A percentile compares a stretch with the other conserved stretches of the same genome.
Evolutionary conservation across 1,140 invertebrate species (phyloP).

Genomic region (Belonocnema kinseyi): DNA sequence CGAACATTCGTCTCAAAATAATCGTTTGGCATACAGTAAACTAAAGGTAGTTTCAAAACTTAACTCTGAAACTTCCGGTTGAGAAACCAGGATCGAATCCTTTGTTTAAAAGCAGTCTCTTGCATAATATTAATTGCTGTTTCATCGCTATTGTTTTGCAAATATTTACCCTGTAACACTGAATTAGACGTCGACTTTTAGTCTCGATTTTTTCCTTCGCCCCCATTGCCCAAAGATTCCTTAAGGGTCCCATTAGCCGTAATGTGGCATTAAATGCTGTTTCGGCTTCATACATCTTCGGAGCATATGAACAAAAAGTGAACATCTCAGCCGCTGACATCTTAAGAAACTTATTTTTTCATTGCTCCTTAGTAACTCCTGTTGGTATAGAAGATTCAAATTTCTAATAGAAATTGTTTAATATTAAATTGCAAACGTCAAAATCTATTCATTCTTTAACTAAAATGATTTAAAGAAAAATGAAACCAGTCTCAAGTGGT

Average conservation of each 20-base stretch:
- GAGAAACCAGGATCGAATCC: too few relatives aligned
- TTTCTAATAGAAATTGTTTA: conserved; percentile 33
- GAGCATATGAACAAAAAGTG: conserved; percentile 33
- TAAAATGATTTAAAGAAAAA: conserved; percentile 33
- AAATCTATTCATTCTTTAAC: conserved; percentile 35
- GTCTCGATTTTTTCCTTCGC: conserved; percentile 38
- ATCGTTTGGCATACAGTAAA: too few relatives aligned
- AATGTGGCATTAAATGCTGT: too few relatives aligned
- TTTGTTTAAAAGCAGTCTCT: too few relatives aligned
- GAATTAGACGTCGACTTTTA: conserved; percentile 22
- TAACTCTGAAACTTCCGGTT: too few relatives aligned
- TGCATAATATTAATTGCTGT: too few relatives aligned
- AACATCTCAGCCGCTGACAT: conserved; percentile 44
- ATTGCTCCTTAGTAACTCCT: conserved; percentile 26
- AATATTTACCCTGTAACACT: conserved; percentile 27
- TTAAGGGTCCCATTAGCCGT: too few relatives aligned
- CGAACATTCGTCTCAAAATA: too few relatives aligned
- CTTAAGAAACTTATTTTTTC: conserved; percentile 36
- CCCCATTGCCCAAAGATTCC: conserved; percentile 39
- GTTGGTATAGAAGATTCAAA: conserved; percentile 38
- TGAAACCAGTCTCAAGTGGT: too few relatives aligned
- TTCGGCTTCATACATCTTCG: conserved; percentile 31
- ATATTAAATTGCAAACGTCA: conserved; percentile 39
- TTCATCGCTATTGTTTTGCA: conserved; percentile 24
- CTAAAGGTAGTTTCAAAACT: too few relatives aligned